A percentile compares a stretch with the other conserved stretches of the same genome.
These are phyloP conservation scores for Drosophila nr. fundita DNA, from an alignment of 2,888 invertebrate genomes.

Conservation along the genomic window DNA sequence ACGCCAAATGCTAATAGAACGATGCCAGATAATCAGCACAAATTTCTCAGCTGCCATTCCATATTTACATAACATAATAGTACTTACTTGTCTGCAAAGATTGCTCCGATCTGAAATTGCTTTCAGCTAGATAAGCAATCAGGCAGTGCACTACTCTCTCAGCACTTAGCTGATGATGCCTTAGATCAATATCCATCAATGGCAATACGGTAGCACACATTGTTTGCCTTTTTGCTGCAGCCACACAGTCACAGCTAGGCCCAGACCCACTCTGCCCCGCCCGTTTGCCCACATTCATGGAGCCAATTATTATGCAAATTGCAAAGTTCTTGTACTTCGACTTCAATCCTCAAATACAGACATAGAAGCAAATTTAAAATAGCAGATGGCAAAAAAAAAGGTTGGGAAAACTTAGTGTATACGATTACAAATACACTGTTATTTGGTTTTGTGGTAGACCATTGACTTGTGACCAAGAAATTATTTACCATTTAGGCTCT, in stretches of 20 bases:
- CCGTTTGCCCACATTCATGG: slow-evolving; percentile 45
- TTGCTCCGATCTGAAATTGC: slow-evolving; percentile 32
- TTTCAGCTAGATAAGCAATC: slow-evolving; percentile 35
- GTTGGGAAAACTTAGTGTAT: not conserved
- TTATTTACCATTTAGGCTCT: not conserved
- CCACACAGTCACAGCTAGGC: slow-evolving; percentile 1
- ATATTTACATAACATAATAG: not conserved
- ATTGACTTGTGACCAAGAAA: not conserved
- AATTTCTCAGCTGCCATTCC: not conserved
- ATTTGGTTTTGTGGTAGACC: not conserved
- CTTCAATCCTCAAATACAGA: slow-evolving; percentile 53
- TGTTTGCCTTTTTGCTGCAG: slow-evolving; percentile 45
- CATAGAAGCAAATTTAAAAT: slow-evolving; percentile 62
- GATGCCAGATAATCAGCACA: not conserved
- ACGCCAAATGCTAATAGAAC: slow-evolving; percentile 18
- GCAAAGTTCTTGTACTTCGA: slow-evolving; percentile 52
- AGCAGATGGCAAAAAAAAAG: slow-evolving; percentile 27
- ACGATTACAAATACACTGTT: slow-evolving; percentile 16
- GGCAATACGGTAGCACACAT: slow-evolving; percentile 36
- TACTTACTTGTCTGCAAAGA: not conserved
- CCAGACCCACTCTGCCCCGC: not conserved
- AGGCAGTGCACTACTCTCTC: slow-evolving; percentile 13
- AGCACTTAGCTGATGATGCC: slow-evolving; percentile 43
- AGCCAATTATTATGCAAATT: slow-evolving; percentile 81
- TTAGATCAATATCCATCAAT: slow-evolving; percentile 55